phyloP scores from a whole-genome alignment of 1,140 invertebrate genomes.

The Pseudachorutes palmiensis region DNA sequence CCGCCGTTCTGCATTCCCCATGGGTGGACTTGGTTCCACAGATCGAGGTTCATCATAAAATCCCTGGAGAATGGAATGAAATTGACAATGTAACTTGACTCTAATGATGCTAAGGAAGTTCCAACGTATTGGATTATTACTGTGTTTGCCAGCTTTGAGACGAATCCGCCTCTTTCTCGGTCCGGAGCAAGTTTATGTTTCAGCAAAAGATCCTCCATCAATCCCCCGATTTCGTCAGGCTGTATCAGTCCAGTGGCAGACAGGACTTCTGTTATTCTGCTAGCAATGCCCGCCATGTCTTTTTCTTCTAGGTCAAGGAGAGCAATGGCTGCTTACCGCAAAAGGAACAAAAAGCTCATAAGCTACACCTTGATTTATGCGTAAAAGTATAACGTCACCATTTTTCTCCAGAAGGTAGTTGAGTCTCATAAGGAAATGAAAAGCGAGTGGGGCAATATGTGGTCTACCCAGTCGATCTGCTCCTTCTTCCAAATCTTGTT shows the following conservation, averaged over 20 bases:
- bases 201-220: conserved; percentile 73
- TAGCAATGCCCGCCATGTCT: conserved; percentile 70
- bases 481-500: conserved; percentile 85
- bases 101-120: too few species aligned
- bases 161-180: conserved; percentile 56
- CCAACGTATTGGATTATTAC: too few species aligned
- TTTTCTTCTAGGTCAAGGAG: conserved; percentile 74
- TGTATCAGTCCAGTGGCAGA: conserved; percentile 74
- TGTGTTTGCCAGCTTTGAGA: background rate
- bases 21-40: conserved; percentile 42
- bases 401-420: conserved; percentile 70
- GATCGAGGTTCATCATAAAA: background rate
- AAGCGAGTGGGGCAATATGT: conserved; percentile 84
- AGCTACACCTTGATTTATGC: conserved; percentile 53
- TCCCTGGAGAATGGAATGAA: background rate
- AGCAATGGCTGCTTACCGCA: conserved; percentile 3
- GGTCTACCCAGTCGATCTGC: conserved; percentile 72
- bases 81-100: too few species aligned
- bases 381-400: conserved; percentile 46
- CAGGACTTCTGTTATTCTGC: conserved; percentile 76
- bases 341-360: too few species aligned
- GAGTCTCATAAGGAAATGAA: conserved; percentile 81
- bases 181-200: conserved; percentile 76
- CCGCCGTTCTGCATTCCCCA: conserved; percentile 47
- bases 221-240: conserved; percentile 66